These are phyloP conservation scores for Parochlus steinenii DNA, from an alignment of 2,888 invertebrate genomes.

Conservation along the genomic window DNA sequence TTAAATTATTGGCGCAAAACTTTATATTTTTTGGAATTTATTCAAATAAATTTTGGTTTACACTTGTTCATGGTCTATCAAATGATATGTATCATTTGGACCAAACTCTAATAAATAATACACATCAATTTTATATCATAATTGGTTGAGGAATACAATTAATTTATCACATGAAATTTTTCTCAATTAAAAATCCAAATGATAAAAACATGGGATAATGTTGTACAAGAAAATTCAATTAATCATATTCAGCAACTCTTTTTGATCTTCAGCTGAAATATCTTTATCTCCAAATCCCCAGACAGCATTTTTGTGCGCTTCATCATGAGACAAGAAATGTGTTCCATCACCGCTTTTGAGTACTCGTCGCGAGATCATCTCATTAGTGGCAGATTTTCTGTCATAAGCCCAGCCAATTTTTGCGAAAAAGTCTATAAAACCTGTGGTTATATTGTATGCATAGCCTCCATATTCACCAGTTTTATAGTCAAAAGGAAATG, in stretches of 20 bases:
- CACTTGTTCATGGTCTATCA: too few species aligned
- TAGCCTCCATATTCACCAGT: constrained; percentile 49
- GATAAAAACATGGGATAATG: background rate
- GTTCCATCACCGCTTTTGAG: constrained; percentile 42
- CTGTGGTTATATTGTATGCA: constrained; percentile 54
- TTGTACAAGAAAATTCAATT: constrained; percentile 19
- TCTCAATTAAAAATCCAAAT: background rate
- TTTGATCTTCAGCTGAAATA: constrained; percentile 35
- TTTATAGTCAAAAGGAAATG: constrained; percentile 50
- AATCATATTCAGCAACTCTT: constrained; percentile 37
- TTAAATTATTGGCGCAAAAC: too few species aligned
- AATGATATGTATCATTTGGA: too few species aligned
- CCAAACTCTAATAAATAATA: too few species aligned
- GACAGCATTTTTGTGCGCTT: constrained; percentile 27
- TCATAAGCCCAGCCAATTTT: constrained; percentile 70
- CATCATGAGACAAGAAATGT: constrained; percentile 27
- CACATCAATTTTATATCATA: too few species aligned
- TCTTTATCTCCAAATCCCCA: constrained; percentile 50
- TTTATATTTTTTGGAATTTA: too few species aligned
- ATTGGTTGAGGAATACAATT: too few species aligned
- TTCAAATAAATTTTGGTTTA: too few species aligned
- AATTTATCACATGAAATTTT: too few species aligned
- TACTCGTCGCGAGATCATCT: constrained; percentile 40
- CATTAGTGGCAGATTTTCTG: constrained; percentile 38
- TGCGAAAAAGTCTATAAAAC: constrained; percentile 64